Base-by-base conservation (phyloP, 2,113 vertebrate species). In the Planiliza haematocheilus region DNA sequence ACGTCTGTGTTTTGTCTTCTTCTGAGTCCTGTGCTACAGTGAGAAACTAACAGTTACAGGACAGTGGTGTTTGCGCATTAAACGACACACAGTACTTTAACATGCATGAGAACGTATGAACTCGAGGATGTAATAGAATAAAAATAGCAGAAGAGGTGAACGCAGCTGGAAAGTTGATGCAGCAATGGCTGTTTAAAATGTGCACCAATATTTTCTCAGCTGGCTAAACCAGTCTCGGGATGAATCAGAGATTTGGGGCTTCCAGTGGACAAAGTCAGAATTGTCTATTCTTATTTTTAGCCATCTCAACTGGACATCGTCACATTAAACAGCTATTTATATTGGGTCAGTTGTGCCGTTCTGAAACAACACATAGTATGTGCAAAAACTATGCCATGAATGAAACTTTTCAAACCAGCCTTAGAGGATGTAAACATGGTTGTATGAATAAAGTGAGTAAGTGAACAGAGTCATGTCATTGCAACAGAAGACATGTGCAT, bases 191-290 rank as follows among this genome's bases (percentile, higher is more conserved):
- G 48, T 68, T 58, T 48, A 36, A 50, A 62, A 46, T 11, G 0
- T 11, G 43, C 7, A 24, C 34, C 46, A 37, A 63, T 74, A 66
- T 71, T 65, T 70, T 74, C 24, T 0, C 53, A 82, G 39, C 45
- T 59, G 61, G 49, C 11, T 10, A 55, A 30, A 41, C 36, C 3
- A 17, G 16, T 24, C 34, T 53, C 10, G 51, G 8, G 30, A 34
- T 42, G 59, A 65, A 65, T 60, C 11, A 58, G 52, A 49, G 1
- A 52, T 46, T 36, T 56, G 56, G 17, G 49, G 50, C 16, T 66
- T 20, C 0, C 11, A 68, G 39, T 37, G 39, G 7, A 14, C 49
- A 46, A 56, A 20, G 13, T 55, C 8, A 61, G 43, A 46, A 16
- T 13, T 51, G 20, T 20, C 41, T 38, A 11, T 4, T 46, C 62